These are phyloP conservation scores for Chaetodon trifascialis DNA, from an alignment of 2,113 vertebrate genomes.

Conservation along the genomic window DNA sequence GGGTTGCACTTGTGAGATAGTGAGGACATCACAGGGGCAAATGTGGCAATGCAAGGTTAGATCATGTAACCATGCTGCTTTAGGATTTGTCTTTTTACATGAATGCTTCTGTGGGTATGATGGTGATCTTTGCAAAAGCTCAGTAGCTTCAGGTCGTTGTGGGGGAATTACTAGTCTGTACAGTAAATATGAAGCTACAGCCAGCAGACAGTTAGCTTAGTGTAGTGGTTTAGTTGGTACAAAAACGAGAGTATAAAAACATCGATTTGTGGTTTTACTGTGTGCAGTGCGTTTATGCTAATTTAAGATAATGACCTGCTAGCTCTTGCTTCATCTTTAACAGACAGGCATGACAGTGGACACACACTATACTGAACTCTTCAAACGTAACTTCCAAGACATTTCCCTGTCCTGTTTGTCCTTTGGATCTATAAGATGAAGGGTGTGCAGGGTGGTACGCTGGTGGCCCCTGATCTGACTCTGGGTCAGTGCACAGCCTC, in stretches of 20 bases:
- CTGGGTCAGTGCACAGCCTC: conserved; percentile 72
- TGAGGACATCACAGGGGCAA: not conserved
- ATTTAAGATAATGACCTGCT: not conserved
- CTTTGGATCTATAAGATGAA: conserved; percentile 38
- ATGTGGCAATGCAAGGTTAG: not conserved
- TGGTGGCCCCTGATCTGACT: conserved; percentile 38
- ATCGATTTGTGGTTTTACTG: not conserved
- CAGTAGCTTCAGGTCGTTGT: not conserved
- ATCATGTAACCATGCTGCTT: not conserved
- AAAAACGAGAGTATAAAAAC: not conserved
- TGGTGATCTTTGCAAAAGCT: not conserved
- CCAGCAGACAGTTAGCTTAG: too few species aligned
- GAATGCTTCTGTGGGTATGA: not conserved
- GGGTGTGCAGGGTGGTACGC: conserved; percentile 7
- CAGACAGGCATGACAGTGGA: not conserved
- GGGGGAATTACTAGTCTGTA: not conserved
- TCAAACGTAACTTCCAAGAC: not conserved
- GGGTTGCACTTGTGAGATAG: conserved; percentile 23
- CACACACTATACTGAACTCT: not conserved
- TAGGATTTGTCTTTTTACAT: conserved; percentile 2
- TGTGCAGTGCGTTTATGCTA: not conserved
- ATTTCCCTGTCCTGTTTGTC: conserved; percentile 19
- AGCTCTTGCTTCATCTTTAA: not conserved
- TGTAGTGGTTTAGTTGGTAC: too few species aligned
- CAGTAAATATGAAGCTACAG: not conserved